phyloP scores from a whole-genome alignment of 53 echinoderm and acorn worm genomes.

The Echinometra lucunter region DNA sequence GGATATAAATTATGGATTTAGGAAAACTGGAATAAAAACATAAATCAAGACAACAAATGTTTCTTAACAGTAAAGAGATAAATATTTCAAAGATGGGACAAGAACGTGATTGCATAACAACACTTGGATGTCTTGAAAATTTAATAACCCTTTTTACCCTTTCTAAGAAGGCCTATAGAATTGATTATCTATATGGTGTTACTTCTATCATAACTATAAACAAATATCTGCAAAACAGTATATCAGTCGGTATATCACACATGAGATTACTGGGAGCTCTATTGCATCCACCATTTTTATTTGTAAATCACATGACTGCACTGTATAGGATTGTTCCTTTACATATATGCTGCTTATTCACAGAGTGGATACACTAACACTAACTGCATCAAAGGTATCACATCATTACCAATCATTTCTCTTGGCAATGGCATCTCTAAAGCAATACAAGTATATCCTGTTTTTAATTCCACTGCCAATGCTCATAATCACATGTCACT shows the following conservation, averaged over 20 bases:
- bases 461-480: background rate
- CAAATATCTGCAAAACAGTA: background rate
- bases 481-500: background rate
- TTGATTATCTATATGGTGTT: too few relatives aligned
- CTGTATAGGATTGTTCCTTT: background rate
- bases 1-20: background rate
- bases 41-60: background rate
- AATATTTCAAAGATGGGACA: background rate
- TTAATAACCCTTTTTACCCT: too few relatives aligned
- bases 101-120: background rate
- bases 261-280: background rate
- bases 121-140: too few relatives aligned
- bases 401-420: too few relatives aligned
- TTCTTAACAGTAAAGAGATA: background rate
- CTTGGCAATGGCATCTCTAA: too few relatives aligned
- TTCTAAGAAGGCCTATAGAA: too few relatives aligned
- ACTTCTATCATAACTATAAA: background rate
- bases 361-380: too few relatives aligned
- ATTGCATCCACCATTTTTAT: background rate
- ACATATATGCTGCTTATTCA: background rate
- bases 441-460: constrained; percentile 1
- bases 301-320: too few relatives aligned
- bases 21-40: background rate
- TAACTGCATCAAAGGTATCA: too few relatives aligned
- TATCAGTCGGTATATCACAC: background rate